phyloP scores from a whole-genome alignment of 1,140 invertebrate genomes.

The Branchinecta lindahli region DNA sequence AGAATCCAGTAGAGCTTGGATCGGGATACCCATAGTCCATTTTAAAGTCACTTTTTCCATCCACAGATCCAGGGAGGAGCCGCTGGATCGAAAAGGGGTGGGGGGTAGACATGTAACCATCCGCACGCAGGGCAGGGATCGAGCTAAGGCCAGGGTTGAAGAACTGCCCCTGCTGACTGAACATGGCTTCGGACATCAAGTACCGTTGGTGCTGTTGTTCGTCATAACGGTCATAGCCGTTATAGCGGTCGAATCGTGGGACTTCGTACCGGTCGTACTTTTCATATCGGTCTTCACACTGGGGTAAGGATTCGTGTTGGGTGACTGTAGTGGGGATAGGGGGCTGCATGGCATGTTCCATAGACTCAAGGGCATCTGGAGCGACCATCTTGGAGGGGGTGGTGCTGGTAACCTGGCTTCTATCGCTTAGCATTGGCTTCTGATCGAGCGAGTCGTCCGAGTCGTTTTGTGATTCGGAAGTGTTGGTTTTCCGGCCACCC shows the following conservation, averaged over 20 bases:
- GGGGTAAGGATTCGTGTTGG: conserved; percentile 16
- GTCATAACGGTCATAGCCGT: not conserved
- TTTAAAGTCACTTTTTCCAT: conserved; percentile 49
- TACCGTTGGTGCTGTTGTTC: conserved; percentile 15
- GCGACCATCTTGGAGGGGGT: conserved; percentile 14
- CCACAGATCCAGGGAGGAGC: conserved; percentile 53
- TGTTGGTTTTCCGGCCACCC: conserved; percentile 13
- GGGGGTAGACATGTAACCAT: conserved; percentile 15
- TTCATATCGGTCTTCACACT: conserved; percentile 21
- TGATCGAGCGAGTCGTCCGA: conserved; percentile 10
- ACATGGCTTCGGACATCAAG: conserved; percentile 14
- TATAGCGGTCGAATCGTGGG: conserved; percentile 11
- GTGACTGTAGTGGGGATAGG: conserved; percentile 16
- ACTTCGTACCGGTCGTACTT: conserved; percentile 21
- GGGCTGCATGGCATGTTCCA: conserved; percentile 10
- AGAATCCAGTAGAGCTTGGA: conserved; percentile 1
- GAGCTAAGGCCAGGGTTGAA: conserved; percentile 16
- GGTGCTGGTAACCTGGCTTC: conserved; percentile 13
- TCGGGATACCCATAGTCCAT: conserved; percentile 23
- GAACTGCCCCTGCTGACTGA: conserved; percentile 15
- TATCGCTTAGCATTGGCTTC: conserved; percentile 1
- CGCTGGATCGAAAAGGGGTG: conserved; percentile 89
- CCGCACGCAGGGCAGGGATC: conserved; percentile 15
- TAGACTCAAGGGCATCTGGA: conserved; percentile 14
- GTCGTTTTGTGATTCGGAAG: not conserved